A percentile compares a stretch with the other conserved stretches of the same genome.
phyloP scores from a whole-genome alignment of 1,140 invertebrate species.

The Rhopalosiphum padi region DNA sequence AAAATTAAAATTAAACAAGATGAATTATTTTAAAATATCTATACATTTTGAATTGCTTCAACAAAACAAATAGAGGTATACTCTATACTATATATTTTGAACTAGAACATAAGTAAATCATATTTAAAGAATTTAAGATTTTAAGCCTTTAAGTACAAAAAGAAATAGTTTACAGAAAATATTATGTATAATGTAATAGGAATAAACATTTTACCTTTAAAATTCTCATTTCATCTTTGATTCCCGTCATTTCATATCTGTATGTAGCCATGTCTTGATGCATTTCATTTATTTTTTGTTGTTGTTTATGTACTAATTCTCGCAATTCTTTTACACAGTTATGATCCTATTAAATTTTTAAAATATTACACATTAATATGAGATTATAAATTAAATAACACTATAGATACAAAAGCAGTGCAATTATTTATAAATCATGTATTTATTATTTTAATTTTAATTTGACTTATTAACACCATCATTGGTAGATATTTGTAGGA shows the following conservation, averaged over 20 bases:
- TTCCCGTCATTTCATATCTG: constrained; percentile 85
- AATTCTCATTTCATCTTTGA: constrained; percentile 85
- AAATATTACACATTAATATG: background rate
- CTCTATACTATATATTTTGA: background rate
- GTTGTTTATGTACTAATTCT: constrained; percentile 82
- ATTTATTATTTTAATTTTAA: too few relatives aligned
- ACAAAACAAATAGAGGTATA: background rate
- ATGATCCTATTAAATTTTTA: constrained; percentile 71
- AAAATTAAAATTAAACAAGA: background rate
- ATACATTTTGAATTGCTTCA: background rate
- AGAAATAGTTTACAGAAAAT: background rate
- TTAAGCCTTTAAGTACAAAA: background rate
- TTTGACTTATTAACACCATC: too few relatives aligned
- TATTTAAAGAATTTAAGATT: background rate
- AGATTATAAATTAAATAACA: too few relatives aligned
- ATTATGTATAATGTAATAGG: background rate
- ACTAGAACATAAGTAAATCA: background rate
- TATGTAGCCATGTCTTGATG: constrained; percentile 86
- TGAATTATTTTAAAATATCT: background rate
- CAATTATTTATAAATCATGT: too few relatives aligned
- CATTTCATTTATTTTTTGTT: constrained; percentile 83
- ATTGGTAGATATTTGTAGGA: too few relatives aligned
- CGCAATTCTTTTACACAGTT: constrained; percentile 91
- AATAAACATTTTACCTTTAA: constrained; percentile 58
- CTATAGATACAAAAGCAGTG: too few relatives aligned